Evolutionary conservation across 2,797 vertebrate genomes (phyloP).

Genomic region (Eleutherodactylus coqui): DNA sequence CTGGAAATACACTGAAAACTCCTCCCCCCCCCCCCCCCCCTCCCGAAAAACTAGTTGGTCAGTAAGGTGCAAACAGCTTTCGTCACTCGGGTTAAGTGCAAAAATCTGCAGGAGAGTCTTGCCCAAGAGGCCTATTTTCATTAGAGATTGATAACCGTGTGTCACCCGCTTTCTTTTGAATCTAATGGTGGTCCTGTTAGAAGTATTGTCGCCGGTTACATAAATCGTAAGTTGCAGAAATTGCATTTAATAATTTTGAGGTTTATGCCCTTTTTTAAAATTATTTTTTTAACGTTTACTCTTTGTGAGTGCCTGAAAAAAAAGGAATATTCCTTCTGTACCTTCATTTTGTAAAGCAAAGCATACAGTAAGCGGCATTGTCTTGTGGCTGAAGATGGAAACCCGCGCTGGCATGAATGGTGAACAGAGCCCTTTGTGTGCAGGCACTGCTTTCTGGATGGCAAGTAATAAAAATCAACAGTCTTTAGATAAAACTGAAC

Average conservation of each 20-base stretch:
- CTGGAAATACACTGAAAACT: too few species aligned
- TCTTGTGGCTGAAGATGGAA: neutral
- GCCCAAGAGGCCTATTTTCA: too few species aligned
- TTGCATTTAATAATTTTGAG: too few species aligned
- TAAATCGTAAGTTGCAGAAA: too few species aligned
- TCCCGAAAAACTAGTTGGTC: too few species aligned
- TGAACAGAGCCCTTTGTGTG: conserved; percentile 39
- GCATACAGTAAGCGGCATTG: conserved; percentile 25
- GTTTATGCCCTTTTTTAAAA: too few species aligned
- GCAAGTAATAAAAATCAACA: conserved; percentile 14
- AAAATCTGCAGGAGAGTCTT: too few species aligned
- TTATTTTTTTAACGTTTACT: too few species aligned
- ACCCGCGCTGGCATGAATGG: neutral
- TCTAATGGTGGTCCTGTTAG: neutral
- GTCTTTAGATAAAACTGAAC: conserved; percentile 10
- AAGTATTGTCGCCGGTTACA: neutral
- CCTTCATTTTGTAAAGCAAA: conserved; percentile 9
- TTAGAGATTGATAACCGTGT: neutral
- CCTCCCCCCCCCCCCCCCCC: too few species aligned
- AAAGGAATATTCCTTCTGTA: conserved; percentile 10
- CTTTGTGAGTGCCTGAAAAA: neutral
- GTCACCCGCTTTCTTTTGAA: neutral
- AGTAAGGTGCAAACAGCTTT: too few species aligned
- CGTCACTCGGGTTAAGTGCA: too few species aligned
- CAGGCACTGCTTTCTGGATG: conserved; percentile 1